These are phyloP conservation scores for Drosophila suboccidentalis DNA, from an alignment of 2,888 invertebrate genomes.

Conservation along the genomic window DNA sequence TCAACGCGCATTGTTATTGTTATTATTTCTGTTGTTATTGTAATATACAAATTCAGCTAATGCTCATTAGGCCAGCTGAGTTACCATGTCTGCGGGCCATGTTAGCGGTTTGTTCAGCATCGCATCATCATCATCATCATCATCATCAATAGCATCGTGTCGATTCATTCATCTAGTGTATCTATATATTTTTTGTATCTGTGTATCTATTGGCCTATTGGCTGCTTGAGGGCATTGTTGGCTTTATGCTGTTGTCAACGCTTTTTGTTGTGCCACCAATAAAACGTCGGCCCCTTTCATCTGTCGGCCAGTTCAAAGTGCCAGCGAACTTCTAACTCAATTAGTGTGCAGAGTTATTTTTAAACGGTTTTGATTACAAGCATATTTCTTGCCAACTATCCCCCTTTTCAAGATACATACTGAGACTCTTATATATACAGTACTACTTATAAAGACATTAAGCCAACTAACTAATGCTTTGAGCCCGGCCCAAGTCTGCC, in stretches of 20 bases:
- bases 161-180: slow-evolving; percentile 44
- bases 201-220: slow-evolving; percentile 3
- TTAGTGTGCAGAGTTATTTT: slow-evolving; percentile 75
- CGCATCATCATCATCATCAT: slow-evolving; percentile 55
- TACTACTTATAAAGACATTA: slow-evolving; percentile 80
- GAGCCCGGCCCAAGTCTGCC: slow-evolving; percentile 45
- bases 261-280: slow-evolving; percentile 83
- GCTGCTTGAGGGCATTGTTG: slow-evolving; percentile 72
- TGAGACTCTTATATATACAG: neutral
- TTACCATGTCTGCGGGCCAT: slow-evolving; percentile 80
- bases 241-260: slow-evolving; percentile 81
- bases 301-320: slow-evolving; percentile 73
- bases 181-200: slow-evolving; percentile 30
- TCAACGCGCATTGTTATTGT: slow-evolving; percentile 45
- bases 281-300: slow-evolving; percentile 72
- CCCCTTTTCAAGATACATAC: slow-evolving; percentile 7
- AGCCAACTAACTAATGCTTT: slow-evolving; percentile 61
- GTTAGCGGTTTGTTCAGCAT: slow-evolving; percentile 71
- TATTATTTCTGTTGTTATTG: slow-evolving; percentile 33
- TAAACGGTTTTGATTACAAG: slow-evolving; percentile 83
- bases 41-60: slow-evolving; percentile 60
- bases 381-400: slow-evolving; percentile 52
- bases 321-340: slow-evolving; percentile 77
- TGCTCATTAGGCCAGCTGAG: slow-evolving; percentile 72
- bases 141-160: slow-evolving; percentile 16